Percentiles rank a stretch among this genome's conserved stretches.
phyloP scores from a whole-genome alignment of 2,113 vertebrate genomes.

The Pteropus alecto region DNA sequence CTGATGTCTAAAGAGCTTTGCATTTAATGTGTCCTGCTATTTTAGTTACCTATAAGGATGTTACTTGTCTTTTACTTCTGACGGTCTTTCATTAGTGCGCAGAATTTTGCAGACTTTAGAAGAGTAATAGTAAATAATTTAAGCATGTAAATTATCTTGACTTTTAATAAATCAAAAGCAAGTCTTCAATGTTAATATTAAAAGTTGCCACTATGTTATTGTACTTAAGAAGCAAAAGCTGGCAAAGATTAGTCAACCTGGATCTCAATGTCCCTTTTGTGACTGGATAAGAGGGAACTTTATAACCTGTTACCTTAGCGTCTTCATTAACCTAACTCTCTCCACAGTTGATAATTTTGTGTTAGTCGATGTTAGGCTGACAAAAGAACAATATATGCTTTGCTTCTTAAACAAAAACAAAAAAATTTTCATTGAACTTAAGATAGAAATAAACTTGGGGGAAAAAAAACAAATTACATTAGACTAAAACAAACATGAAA shows the following conservation, averaged over 20 bases:
- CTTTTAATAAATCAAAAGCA: constrained; percentile 32
- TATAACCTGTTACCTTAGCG: neutral
- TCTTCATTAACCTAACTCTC: neutral
- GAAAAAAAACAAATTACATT: constrained; percentile 50
- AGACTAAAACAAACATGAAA: neutral
- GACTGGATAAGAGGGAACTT: neutral
- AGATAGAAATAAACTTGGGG: constrained; percentile 64
- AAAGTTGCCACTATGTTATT: neutral
- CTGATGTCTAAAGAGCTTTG: neutral
- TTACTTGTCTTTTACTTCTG: neutral
- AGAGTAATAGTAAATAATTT: neutral
- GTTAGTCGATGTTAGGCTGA: constrained; percentile 55
- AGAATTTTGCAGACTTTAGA: neutral
- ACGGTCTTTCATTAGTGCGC: neutral
- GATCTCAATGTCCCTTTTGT: neutral
- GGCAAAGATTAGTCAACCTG: neutral
- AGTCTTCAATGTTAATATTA: neutral
- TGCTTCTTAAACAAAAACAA: constrained; percentile 9
- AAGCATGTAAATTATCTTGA: neutral
- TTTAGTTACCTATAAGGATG: neutral
- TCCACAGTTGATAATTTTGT: constrained; percentile 34
- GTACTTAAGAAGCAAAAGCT: neutral
- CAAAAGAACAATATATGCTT: constrained; percentile 54
- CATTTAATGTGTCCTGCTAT: neutral
- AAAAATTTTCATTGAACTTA: constrained; percentile 59